phyloP scores from a whole-genome alignment of 2,113 vertebrate genomes.

The Elanoides forficatus region DNA sequence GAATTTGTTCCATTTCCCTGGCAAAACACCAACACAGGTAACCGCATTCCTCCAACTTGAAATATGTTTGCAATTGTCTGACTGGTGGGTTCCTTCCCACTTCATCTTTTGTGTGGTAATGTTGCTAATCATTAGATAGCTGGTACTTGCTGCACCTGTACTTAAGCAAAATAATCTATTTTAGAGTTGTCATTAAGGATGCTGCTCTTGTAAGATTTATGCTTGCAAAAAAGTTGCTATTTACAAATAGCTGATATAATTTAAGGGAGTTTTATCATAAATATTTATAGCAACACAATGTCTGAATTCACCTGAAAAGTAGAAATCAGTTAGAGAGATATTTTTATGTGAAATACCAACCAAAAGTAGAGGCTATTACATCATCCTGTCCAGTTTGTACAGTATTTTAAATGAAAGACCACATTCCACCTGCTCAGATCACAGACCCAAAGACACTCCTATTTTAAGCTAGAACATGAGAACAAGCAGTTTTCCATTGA shows the following conservation, averaged over 20 bases:
- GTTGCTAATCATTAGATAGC: background rate
- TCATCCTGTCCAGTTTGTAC: background rate
- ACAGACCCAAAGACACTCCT: background rate
- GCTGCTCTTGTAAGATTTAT: background rate
- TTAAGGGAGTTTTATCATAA: background rate
- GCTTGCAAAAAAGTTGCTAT: background rate
- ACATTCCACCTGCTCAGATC: background rate
- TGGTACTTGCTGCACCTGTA: background rate
- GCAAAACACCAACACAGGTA: background rate
- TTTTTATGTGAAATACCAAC: conserved; percentile 23
- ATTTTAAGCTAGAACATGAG: background rate
- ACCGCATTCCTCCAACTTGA: background rate
- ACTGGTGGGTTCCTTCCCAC: background rate
- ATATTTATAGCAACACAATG: background rate
- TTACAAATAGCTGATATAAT: background rate
- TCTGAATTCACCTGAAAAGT: background rate
- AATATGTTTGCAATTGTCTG: background rate
- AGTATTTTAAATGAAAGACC: background rate
- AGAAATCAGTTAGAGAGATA: background rate
- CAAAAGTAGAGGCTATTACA: background rate
- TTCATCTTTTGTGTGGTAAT: background rate
- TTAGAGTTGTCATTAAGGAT: background rate
- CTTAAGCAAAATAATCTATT: background rate
- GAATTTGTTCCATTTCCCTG: background rate
- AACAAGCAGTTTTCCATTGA: background rate